Base-by-base conservation (phyloP, 2,888 invertebrate genomes). In the Cerceris rybyensis region DNA sequence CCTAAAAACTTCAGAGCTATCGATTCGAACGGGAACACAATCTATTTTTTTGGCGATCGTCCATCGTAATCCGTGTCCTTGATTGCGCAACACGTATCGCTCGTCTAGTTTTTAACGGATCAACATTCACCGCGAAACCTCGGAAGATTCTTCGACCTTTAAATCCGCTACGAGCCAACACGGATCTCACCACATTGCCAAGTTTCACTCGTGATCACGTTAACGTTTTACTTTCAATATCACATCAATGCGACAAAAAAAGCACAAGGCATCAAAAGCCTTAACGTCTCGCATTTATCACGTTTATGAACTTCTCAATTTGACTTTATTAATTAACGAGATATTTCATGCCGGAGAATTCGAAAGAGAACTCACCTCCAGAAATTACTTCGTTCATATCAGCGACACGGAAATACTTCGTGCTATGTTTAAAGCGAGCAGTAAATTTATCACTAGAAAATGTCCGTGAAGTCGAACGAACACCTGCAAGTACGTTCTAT, bases 401-500 rank as follows among this genome's bases (percentile, higher is more conserved):
- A 11, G 11, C n/a, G n/a, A 50, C 5, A 50, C 7, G n/a, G 50
- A 50, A 28, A n/a, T 50, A n/a, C n/a, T 50, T 7, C 13, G 9
- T 50, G 50, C 13, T n/a, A 6, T 28, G 0, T 50, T 50, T 50
- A n/a, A 50, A 11, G n/a, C 11, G 46, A 11, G n/a, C 50, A n/a
- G 1, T 50, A 59, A 39, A 59, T 41, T 41, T 41, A 41, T 41
- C 13, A 41, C 58, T 39, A 14, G 42, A 41, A 42, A 59, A 28
- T 52, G 9, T n/a, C 52, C 7, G 14, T 52, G 9, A 17, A 64
- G 28, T 50, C 13, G 6, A 41, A 41, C 41, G 64, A 63, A n/a
- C 64, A 64, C 52, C 52, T 52, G 52, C 52, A n/a, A 52, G 41
- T n/a, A 9, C 64, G n/a, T 64, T 41, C 52, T 6, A 46, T 50